Base-by-base conservation (phyloP, 2,113 vertebrate genomes). In the Athene noctua region DNA sequence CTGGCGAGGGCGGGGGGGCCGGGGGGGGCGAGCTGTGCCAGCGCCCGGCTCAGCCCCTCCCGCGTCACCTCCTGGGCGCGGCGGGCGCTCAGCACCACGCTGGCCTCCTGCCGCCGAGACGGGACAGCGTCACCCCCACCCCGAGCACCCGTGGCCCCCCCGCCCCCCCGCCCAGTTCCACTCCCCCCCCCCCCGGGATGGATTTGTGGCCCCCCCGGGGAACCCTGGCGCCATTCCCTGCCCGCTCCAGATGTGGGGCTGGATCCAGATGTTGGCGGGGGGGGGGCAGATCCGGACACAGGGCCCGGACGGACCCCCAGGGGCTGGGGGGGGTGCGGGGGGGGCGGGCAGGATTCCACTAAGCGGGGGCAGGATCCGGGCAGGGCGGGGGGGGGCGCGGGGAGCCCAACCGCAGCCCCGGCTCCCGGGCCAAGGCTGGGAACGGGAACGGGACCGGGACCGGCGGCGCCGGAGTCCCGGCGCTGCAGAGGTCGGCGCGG, bases 41-140 rank as follows among this genome's bases (percentile, higher is more conserved):
- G 71, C 3, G 36, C 52, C 4, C 20, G 71, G 44, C 7, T 65
- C 79, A 97, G 95, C 67, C 92, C 82, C 62, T 94, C 92, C 86
- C 52, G 11, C 5, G 86, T 94, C 94, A 95, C 96, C 66, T 97
- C 96, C 58, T 94, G 82, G 6, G 62, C 2, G 2, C 30, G 86
- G 34, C 71, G 38, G 61, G 92, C 96, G 10, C 81, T 90, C 88
- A 96, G 72, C 90, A 96, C 88, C 20, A 82, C 88, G 46, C 72
- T 73, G 71, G 94, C 96, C 77, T 95, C 96, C 96, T 96, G 92
- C 71, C 78, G 19, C 29, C 44, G 19, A 49, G n/a, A 72, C 7
- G 11, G 62, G 57, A 54, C 54, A 5, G 67, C 20, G 73, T 25
- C 92, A 81, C 5, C 55, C 55, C 70, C 74, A 7, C 34, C 15